phyloP scores from a whole-genome alignment of 1,140 invertebrate species.

The Solenopsis invicta region DNA sequence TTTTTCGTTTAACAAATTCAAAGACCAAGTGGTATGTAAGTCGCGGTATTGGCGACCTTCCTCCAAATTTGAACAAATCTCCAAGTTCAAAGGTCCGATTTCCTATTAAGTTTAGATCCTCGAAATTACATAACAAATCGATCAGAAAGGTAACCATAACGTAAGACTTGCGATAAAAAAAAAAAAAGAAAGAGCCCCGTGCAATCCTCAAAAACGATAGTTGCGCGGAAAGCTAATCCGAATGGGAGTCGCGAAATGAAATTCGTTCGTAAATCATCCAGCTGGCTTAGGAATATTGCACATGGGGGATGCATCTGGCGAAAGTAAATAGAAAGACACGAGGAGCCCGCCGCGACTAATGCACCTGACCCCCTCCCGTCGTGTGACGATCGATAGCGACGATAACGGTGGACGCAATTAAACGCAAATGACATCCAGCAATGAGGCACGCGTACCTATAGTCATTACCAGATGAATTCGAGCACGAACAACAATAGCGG shows the following conservation, averaged over 20 bases:
- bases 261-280: neutral
- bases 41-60: too few relatives aligned
- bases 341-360: conserved; percentile 60
- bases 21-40: too few relatives aligned
- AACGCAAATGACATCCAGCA: conserved; percentile 69
- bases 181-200: neutral
- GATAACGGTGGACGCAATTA: conserved; percentile 68
- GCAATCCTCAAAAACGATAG: neutral
- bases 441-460: conserved; percentile 46
- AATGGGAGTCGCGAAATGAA: neutral
- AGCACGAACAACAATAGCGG: conserved; percentile 57
- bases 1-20: too few relatives aligned
- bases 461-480: conserved; percentile 68
- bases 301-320: conserved; percentile 5
- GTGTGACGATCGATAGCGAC: conserved; percentile 70
- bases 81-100: neutral
- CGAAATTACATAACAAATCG: neutral
- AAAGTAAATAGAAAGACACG: conserved; percentile 53
- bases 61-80: neutral
- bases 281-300: conserved; percentile 8
- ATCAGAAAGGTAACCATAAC: too few relatives aligned
- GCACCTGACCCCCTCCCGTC: conserved; percentile 62
- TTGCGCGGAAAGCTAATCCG: neutral
- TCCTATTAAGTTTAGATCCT: neutral
- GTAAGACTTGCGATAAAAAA: neutral